Evolutionary conservation across 2,113 vertebrate genomes (phyloP).

Genomic region (Perca schrenkii): DNA sequence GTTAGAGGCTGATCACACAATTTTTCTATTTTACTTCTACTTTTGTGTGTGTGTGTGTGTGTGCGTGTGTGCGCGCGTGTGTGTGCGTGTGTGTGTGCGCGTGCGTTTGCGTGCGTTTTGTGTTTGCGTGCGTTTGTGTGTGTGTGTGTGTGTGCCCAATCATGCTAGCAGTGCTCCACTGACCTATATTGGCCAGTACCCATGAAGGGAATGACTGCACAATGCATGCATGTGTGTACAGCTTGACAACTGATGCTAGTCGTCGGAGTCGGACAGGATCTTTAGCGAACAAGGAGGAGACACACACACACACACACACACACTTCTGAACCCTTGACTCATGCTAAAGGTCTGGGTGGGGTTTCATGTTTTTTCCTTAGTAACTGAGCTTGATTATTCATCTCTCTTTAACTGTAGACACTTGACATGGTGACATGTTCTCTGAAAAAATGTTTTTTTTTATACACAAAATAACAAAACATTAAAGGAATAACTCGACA

Average conservation of each 20-base stretch:
- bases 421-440: constrained; percentile 10
- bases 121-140: no score
- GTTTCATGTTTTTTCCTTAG: constrained; percentile 57
- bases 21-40: background rate
- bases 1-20: background rate
- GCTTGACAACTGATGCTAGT: constrained; percentile 12
- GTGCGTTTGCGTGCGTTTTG: no score
- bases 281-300: constrained; percentile 33
- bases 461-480: background rate
- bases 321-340: constrained; percentile 33
- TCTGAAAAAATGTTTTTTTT: background rate
- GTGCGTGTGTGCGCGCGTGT: background rate
- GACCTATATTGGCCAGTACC: constrained; percentile 63
- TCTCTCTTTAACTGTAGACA: background rate
- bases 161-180: constrained; percentile 55
- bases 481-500: background rate
- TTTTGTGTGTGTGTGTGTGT: background rate
- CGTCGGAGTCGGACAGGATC: constrained; percentile 20
- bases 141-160: background rate
- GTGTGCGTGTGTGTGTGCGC: background rate
- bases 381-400: constrained; percentile 39
- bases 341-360: constrained; percentile 42
- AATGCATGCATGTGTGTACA: background rate
- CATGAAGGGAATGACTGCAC: constrained; percentile 36
- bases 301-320: background rate